Conservation (phyloP, 2,888 invertebrate species). For the Oscheius sp. region DNA sequence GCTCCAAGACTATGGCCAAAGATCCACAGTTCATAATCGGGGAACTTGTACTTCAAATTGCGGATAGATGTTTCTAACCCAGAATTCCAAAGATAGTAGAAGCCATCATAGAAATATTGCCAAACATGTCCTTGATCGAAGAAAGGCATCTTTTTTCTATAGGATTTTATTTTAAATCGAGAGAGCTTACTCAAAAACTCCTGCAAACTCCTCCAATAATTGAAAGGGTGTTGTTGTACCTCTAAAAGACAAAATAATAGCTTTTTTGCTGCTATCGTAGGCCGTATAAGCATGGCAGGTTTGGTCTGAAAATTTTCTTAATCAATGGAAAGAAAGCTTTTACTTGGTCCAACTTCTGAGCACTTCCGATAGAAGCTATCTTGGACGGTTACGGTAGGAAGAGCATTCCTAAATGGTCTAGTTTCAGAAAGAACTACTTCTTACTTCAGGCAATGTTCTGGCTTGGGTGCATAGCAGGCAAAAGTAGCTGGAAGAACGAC, state of each 20-base stretch:
- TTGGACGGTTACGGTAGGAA: not conserved
- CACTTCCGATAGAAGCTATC: not conserved
- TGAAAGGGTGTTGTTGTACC: constrained; percentile 36
- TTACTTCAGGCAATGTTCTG: constrained; percentile 1
- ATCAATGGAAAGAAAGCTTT: not conserved
- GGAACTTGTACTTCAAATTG: constrained; percentile 36
- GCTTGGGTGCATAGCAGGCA: not conserved
- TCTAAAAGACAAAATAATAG: constrained; percentile 38
- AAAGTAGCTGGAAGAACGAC: not conserved
- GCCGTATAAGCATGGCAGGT: constrained; percentile 37
- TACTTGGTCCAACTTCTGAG: not conserved
- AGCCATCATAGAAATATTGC: constrained; percentile 52
- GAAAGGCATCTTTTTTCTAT: constrained; percentile 26
- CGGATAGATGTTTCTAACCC: constrained; percentile 37
- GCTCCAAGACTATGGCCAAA: constrained; percentile 44
- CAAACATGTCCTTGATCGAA: constrained; percentile 44
- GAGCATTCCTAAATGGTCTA: constrained; percentile 1
- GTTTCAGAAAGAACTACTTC: too few species aligned
- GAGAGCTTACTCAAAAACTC: not conserved
- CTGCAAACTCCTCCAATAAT: constrained; percentile 27
- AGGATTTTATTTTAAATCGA: not conserved
- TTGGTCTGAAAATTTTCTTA: not conserved
- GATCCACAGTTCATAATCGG: constrained; percentile 46
- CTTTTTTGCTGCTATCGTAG: constrained; percentile 31
- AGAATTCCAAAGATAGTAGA: constrained; percentile 39